Percentiles rank a stretch among this genome's conserved stretches.
phyloP scores from a whole-genome alignment of 2,113 vertebrate genomes.

The Monopterus albus region DNA sequence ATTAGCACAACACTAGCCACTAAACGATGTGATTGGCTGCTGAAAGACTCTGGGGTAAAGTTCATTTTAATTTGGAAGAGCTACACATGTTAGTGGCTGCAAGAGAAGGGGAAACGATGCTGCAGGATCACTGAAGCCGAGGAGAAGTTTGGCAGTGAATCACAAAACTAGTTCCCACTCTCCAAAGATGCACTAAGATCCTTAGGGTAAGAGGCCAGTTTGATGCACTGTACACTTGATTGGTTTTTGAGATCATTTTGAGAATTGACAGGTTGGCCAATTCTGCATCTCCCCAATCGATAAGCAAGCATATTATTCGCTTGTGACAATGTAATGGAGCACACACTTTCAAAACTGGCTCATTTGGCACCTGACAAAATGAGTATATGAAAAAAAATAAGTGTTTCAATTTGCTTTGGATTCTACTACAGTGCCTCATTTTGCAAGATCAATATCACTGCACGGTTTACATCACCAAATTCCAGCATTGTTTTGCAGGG shows the following conservation, averaged over 20 bases:
- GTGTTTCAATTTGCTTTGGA: slow-evolving; percentile 41
- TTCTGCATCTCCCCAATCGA: slow-evolving; percentile 36
- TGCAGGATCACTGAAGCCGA: not conserved
- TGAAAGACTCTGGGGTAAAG: slow-evolving; percentile 18
- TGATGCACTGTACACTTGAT: slow-evolving; percentile 46
- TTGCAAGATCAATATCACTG: slow-evolving; percentile 56
- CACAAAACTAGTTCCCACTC: slow-evolving; percentile 14
- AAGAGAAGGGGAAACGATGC: not conserved
- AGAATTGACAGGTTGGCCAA: slow-evolving; percentile 19
- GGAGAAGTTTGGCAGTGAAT: slow-evolving; percentile 9
- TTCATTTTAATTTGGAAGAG: slow-evolving; percentile 5
- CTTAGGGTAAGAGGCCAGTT: slow-evolving; percentile 14
- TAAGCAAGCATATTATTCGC: slow-evolving; percentile 30
- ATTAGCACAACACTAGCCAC: slow-evolving; percentile 41
- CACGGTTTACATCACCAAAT: slow-evolving; percentile 40
- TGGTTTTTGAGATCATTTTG: slow-evolving; percentile 40
- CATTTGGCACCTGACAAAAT: slow-evolving; percentile 52
- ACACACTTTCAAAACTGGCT: slow-evolving; percentile 46
- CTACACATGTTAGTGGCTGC: not conserved
- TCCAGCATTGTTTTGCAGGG: slow-evolving; percentile 30
- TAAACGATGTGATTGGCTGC: slow-evolving; percentile 39
- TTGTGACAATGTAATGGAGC: slow-evolving; percentile 27
- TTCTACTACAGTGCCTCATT: slow-evolving; percentile 39
- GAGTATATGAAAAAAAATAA: slow-evolving; percentile 24
- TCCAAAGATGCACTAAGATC: slow-evolving; percentile 13